Percentiles rank a stretch among this genome's conserved stretches.
These are phyloP conservation scores for Achatina immaculata DNA, from an alignment of 1,140 invertebrate species.

Conservation along the genomic window DNA sequence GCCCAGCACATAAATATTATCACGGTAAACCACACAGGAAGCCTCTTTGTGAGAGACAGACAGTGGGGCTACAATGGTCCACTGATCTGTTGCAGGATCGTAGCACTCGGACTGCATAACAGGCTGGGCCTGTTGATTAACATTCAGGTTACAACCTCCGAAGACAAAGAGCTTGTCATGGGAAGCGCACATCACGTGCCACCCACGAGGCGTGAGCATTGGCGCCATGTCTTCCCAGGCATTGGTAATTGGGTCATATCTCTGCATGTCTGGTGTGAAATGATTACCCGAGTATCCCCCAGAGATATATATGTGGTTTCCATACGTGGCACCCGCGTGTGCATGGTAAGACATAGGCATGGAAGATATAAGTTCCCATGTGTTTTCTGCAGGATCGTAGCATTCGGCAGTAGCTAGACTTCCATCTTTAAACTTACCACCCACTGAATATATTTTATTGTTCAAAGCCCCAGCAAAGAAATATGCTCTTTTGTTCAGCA, in stretches of 20 bases:
- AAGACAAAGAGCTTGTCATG: slow-evolving; percentile 83
- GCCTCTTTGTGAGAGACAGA: slow-evolving; percentile 73
- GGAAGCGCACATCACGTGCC: slow-evolving; percentile 71
- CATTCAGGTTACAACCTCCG: slow-evolving; percentile 76
- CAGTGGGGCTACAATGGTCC: slow-evolving; percentile 78
- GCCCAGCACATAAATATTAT: slow-evolving; percentile 70
- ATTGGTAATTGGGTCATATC: slow-evolving; percentile 67
- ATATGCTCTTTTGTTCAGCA: slow-evolving; percentile 71
- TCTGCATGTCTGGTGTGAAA: slow-evolving; percentile 70
- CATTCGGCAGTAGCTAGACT: slow-evolving; percentile 68
- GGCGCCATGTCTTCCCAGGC: slow-evolving; percentile 70
- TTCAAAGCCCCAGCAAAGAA: slow-evolving; percentile 70
- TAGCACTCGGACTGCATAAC: slow-evolving; percentile 81
- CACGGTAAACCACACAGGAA: slow-evolving; percentile 69
- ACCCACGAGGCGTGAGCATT: slow-evolving; percentile 70
- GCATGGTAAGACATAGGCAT: slow-evolving; percentile 71
- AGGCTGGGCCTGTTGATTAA: slow-evolving; percentile 81
- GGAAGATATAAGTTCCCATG: slow-evolving; percentile 66
- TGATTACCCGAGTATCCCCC: slow-evolving; percentile 71
- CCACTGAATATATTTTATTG: slow-evolving; percentile 68
- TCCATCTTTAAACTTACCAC: slow-evolving; percentile 71
- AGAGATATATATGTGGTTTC: slow-evolving; percentile 68
- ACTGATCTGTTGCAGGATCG: slow-evolving; percentile 77
- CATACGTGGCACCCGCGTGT: slow-evolving; percentile 69
- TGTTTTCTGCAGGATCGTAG: slow-evolving; percentile 68